Evolutionary conservation across 2,888 invertebrate genomes (phyloP), one percentile per base, ranked within the genome.

Genomic region (Lasioglossum marginatum): DNA sequence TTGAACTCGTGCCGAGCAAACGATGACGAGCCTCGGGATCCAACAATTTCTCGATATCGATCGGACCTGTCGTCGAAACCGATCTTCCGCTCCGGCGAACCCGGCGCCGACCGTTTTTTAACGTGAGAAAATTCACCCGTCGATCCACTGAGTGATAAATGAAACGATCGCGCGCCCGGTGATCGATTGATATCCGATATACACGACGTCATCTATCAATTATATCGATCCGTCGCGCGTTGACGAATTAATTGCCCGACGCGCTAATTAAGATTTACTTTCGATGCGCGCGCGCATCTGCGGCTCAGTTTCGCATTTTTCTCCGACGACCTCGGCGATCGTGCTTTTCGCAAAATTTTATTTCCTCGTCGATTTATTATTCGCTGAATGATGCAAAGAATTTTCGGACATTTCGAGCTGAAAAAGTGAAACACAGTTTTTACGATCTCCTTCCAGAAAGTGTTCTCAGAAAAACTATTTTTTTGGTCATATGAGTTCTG

Each of bases 41-140:
- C 23, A 43, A 14, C 76, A 74, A 77, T 88, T 63, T 76, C 72
- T 45, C 40, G 71, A 68, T 77, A 79, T 85, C 78, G 76, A 88
- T 85, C 72, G 76, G 72, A 23, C 34, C 48, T 79, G 72, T 79
- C 85, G 45, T 79, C 76, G 66, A 60, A 76, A 85, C 76, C 75
- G 63, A 79, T 85, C 74, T 31, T 66, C 14, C 43, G 43, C 43
- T 34, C 52, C 6, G 45, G n/a, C 8, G 45, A 60, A 40, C 45
- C 6, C 40, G 48, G 45, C n/a, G 43, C 16, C 72, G 57, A 16
- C 23, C 63, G 37, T 68, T 45, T 73, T 71, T 72, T 40, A 77
- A 23, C 70, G 72, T 40, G 57, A 79, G 52, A 45, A 70, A 34
- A 31, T 40, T 31, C 63, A 19, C n/a, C 27, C 43, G 76, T 23